Base-by-base conservation (phyloP, 2,888 invertebrate species). In the Orgyia antiqua region DNA sequence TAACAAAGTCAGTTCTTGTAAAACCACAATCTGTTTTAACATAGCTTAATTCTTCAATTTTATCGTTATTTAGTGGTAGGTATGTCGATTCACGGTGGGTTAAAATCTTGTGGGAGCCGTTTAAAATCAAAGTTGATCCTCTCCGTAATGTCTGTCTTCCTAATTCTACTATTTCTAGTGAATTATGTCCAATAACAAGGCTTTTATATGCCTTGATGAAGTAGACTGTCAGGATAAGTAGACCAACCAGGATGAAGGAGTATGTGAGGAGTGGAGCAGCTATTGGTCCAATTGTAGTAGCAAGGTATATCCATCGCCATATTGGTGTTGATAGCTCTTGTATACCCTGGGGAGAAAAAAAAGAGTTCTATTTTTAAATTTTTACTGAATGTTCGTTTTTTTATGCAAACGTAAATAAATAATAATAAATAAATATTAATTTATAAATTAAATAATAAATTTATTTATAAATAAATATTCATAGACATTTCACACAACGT, bases 301-400 rank as follows among this genome's bases (percentile, higher is more conserved):
- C 92, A 24, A 95, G 63, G 72, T 92, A 95, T 10, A 95, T 89
- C 93, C 93, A 94, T 11, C 93, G 87, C 60, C 92, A 89, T 33
- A 95, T 94, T n/a, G 93, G 82, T 0, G 94, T 92, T 0, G 94
- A 89, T 4, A 95, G 67, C 47, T 94, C 94, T 30, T 92, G 92
- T 23, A 95, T 89, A 7, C 95, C 95, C 91, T 93, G 67, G 0
- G 72, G 51, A 36, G 13, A 43, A 39, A 38, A 36, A 30, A n/a
- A n/a, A n/a, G n/a, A n/a, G n/a, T n/a, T n/a, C 5, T 2, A 2
- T 19, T 2, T 4, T 20, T 20, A 20, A 2, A 11, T 1, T 11
- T 12, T 23, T 23, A 3, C 2, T 11, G 23, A 10, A 21, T 10
- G 2, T 2, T 21, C n/a, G 2, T 10, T 1, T 21, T 21, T 21